These are phyloP conservation scores for Zosterops hypoxanthus DNA, from an alignment of 2,113 vertebrate species.

Conservation along the genomic window DNA sequence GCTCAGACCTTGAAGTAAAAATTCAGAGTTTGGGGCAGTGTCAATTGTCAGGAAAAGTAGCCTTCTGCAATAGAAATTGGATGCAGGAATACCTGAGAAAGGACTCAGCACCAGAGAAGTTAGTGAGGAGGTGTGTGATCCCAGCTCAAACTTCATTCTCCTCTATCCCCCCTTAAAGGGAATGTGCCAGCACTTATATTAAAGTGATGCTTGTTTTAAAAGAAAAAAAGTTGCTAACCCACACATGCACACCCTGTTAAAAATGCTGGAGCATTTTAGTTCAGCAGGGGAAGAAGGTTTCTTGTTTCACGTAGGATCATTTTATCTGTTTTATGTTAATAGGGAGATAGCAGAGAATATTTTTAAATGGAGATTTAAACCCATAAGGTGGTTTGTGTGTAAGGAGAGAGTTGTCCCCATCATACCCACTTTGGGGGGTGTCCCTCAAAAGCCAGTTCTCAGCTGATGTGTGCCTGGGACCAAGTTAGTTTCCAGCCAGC, in stretches of 20 bases:
- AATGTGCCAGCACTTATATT: neutral
- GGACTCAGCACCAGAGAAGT: neutral
- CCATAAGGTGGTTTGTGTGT: neutral
- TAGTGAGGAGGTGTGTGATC: neutral
- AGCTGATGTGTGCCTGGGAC: neutral
- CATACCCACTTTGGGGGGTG: neutral
- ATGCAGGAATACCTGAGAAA: neutral
- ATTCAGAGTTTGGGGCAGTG: neutral
- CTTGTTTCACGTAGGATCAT: neutral
- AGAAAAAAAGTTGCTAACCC: neutral
- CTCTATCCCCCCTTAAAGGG: neutral
- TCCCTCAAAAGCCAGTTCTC: slow-evolving; percentile 24
- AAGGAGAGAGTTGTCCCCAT: neutral
- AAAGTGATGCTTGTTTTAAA: neutral
- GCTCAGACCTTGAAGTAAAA: neutral
- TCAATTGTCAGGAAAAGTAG: neutral
- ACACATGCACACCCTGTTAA: neutral
- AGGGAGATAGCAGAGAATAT: neutral
- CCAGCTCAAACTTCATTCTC: neutral
- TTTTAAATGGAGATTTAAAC: neutral
- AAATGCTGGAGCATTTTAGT: neutral
- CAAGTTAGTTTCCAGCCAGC: neutral
- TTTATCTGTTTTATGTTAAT: neutral
- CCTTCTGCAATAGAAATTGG: neutral
- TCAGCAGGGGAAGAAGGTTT: neutral